These are phyloP conservation scores for Pionites leucogaster DNA, from an alignment of 2,113 vertebrate genomes.

Conservation along the genomic window DNA sequence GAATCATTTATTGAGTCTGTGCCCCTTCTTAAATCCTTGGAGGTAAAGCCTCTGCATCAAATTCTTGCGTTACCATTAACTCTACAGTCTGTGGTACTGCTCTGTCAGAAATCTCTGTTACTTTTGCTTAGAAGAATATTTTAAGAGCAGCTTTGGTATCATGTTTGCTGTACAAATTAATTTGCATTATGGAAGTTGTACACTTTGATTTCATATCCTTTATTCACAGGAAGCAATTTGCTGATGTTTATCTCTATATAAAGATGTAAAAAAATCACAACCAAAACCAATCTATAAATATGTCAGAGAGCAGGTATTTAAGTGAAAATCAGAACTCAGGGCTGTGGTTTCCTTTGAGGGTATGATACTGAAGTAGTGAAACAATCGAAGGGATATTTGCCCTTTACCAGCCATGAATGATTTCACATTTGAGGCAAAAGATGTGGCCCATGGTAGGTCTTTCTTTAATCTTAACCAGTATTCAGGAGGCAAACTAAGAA, in stretches of 20 bases:
- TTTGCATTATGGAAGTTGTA: background rate
- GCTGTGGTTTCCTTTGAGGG: background rate
- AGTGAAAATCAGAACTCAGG: background rate
- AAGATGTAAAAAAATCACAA: background rate
- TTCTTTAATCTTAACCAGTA: background rate
- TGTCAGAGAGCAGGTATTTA: background rate
- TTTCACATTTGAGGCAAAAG: background rate
- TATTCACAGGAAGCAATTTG: background rate
- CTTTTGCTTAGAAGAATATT: background rate
- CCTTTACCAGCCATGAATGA: background rate
- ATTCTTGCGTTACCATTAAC: background rate
- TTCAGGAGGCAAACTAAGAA: background rate
- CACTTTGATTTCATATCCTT: background rate
- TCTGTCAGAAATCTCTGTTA: background rate
- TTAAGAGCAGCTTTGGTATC: background rate
- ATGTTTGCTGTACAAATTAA: background rate
- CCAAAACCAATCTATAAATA: background rate
- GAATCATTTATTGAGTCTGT: slow-evolving; percentile 96
- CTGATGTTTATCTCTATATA: background rate
- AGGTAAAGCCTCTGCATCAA: slow-evolving; percentile 78
- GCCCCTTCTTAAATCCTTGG: slow-evolving; percentile 94
- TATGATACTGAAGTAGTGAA: background rate
- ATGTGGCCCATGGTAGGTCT: background rate
- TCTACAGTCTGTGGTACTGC: background rate
- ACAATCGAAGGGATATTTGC: background rate